Evolutionary conservation across 2,888 invertebrate genomes (phyloP), one percentile per base, ranked within the genome.

Genomic region (Brachylomia viminalis): DNA sequence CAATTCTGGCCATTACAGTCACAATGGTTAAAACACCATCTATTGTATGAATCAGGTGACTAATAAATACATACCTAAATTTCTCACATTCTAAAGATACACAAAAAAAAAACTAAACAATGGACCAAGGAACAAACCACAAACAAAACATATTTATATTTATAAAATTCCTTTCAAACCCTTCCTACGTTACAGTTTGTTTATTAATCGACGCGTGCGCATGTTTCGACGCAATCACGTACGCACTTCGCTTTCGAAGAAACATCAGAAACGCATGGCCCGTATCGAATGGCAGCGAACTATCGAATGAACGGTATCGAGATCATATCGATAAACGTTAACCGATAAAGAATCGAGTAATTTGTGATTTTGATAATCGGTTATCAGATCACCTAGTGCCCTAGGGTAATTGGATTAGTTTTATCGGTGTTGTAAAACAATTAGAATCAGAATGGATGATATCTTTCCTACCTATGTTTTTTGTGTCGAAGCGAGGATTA

Each of bases 171-270:
- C 87, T 76, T n/a, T 80, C 45, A 15, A 75, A 80, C 30, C 75
- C 75, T 75, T 74, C 67, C 75, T 64, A 72, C 66, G 45, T 75
- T 78, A 79, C 72, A 59, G 84, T 65, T 85, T 87, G 87, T 87
- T 87, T 84, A 77, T 75, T 61, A 27, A 78, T 11, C 79, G 72
- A 61, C 88, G 86, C 87, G 86, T 86, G 87, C 88, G 87, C 88
- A 87, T 62, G 75, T 75, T 64, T 58, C 75, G 23, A 84, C 81
- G 82, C 72, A 80, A 82, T 80, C 87, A 83, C 83, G 80, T 75
- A 84, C 87, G 86, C 88, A 88, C 69, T 67, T 79, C 20, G 69
- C n/a, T 45, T 88, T 87, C 88, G 62, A 20, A 81, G 88, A 88
- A 87, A 71, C 58, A 67, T 65, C 66, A 77, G 71, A 33, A 82